Evolutionary conservation across 2,888 invertebrate species (phyloP).

Genomic region (Barypeithes pellucidus): DNA sequence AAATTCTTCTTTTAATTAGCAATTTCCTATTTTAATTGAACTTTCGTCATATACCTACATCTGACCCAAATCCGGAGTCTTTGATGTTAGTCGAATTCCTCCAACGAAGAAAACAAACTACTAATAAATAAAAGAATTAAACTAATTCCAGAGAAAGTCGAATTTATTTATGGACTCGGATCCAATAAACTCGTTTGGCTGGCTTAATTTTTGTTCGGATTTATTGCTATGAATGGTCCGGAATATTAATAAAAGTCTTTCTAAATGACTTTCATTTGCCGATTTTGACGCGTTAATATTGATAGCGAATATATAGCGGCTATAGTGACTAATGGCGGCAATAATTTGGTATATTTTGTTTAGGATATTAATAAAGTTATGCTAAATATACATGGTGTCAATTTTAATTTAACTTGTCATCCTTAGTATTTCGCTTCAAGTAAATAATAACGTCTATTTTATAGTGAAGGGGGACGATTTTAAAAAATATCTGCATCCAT

Average conservation of each 20-base stretch:
- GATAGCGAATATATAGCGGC: not conserved
- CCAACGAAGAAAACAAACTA: constrained; percentile 16
- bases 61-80: constrained; percentile 10
- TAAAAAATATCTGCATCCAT: no score
- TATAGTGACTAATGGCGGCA: no score
- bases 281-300: constrained; percentile 23
- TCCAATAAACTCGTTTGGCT: constrained; percentile 7
- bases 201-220: constrained; percentile 26
- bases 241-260: constrained; percentile 29
- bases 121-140: constrained; percentile 27
- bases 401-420: no score
- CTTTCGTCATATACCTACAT: not conserved
- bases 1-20: not conserved
- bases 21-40: not conserved
- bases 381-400: no score
- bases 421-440: no score
- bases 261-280: constrained; percentile 12
- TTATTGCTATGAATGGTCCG: constrained; percentile 7
- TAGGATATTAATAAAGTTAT: no score
- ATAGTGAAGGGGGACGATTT: no score
- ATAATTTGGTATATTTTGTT: no score
- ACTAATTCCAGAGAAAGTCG: constrained; percentile 13
- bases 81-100: constrained; percentile 3
- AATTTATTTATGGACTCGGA: constrained; percentile 28
- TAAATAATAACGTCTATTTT: no score